phyloP scores from a whole-genome alignment of 2,888 invertebrate species.

The Scaeva pyrastri region DNA sequence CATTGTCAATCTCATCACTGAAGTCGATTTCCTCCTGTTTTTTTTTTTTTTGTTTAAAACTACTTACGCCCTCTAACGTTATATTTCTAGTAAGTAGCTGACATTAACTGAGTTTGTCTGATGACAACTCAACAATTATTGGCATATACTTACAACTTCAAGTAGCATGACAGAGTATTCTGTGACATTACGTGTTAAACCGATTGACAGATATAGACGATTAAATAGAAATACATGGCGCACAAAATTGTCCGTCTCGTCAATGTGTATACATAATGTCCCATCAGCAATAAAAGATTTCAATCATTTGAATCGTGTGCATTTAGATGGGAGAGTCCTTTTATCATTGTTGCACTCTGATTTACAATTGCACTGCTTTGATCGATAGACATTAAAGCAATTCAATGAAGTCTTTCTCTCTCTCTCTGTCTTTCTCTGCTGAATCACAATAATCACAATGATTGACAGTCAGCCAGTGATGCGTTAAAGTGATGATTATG shows the following conservation, averaged over 20 bases:
- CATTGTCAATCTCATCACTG: slow-evolving; percentile 20
- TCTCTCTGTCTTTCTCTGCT: too few species aligned
- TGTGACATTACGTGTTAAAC: slow-evolving; percentile 39
- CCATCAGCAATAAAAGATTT: background rate
- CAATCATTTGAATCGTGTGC: background rate
- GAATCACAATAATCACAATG: background rate
- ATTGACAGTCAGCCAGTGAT: slow-evolving; percentile 22
- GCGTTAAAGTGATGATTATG: slow-evolving; percentile 53
- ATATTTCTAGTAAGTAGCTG: slow-evolving; percentile 12
- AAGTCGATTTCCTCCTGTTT: slow-evolving; percentile 9
- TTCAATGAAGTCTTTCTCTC: slow-evolving; percentile 40
- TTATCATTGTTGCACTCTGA: slow-evolving; percentile 7
- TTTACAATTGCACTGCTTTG: slow-evolving; percentile 1
- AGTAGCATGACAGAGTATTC: slow-evolving; percentile 9
- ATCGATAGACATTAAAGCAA: slow-evolving; percentile 31
- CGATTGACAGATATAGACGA: slow-evolving; percentile 54
- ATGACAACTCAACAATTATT: slow-evolving; percentile 55
- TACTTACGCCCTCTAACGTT: background rate
- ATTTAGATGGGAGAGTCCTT: slow-evolving; percentile 34
- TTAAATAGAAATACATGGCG: slow-evolving; percentile 40
- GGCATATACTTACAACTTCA: slow-evolving; percentile 1
- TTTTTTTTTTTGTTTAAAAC: background rate
- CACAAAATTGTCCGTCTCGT: slow-evolving; percentile 1
- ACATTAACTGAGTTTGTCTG: slow-evolving; percentile 46
- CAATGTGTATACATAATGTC: too few species aligned